A percentile compares a stretch with the other conserved stretches of the same genome.
phyloP scores from a whole-genome alignment of 2,888 invertebrate genomes.

The Leptura quadrifasciata region DNA sequence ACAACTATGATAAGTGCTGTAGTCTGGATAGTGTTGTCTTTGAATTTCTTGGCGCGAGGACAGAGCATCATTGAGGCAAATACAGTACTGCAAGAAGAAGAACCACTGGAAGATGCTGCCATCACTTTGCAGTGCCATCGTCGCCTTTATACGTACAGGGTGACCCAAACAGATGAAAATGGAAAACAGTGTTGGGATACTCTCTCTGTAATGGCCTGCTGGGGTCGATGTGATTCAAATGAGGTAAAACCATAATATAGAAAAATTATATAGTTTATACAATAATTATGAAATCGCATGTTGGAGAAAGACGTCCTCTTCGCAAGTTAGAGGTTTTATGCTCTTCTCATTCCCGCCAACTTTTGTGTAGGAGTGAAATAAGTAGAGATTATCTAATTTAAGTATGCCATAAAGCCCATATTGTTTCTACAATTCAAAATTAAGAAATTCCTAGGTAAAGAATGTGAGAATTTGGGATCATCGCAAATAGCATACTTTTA shows the following conservation, averaged over 20 bases:
- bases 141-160: constrained; percentile 80
- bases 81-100: constrained; percentile 62
- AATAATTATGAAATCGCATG: no score
- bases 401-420: no score
- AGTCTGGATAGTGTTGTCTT: constrained; percentile 40
- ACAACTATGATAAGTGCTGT: constrained; percentile 43
- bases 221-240: constrained; percentile 89
- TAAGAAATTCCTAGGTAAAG: no score
- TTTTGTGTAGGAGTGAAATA: no score
- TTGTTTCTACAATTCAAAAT: no score
- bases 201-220: constrained; percentile 85
- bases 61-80: constrained; percentile 61
- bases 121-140: constrained; percentile 81
- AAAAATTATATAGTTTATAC: no score
- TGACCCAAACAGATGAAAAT: constrained; percentile 79
- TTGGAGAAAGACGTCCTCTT: no score
- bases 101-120: constrained; percentile 69
- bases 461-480: no score
- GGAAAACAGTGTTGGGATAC: constrained; percentile 86
- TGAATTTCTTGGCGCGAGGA: constrained; percentile 24
- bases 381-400: no score
- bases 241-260: constrained; percentile 77
- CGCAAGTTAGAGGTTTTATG: no score
- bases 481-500: no score
- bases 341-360: no score